Evolutionary conservation across 2,113 vertebrate species (phyloP), one percentile per base, ranked within the genome.

Genomic region (Sitta europaea): DNA sequence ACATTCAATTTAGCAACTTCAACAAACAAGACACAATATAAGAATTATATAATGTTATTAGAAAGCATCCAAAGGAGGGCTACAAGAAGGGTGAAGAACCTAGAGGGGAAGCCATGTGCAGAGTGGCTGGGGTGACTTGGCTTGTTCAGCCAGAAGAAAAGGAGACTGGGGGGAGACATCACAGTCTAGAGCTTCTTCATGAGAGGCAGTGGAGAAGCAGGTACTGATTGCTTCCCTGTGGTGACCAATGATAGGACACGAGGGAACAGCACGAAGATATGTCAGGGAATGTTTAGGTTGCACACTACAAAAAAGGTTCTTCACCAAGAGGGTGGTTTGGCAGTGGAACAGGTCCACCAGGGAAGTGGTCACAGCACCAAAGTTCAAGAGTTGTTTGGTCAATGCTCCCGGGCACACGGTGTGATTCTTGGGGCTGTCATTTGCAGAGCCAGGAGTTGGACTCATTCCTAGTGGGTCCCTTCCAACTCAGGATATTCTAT

Each of bases 151-250:
- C 31, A 62, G 35, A 35, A 47, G 38, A 10, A 63, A 71, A 61
- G 47, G 19, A 83, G 22, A 24, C 12, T 28, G 40, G 55, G 27
- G 42, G 12, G 4, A 42, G 3, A 62, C 55, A 33, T 36, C 31
- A 62, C 3, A 16, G 6, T 17, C 35, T 28, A 54, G 31, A 68
- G 15, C 10, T 57, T 43, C 58, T 33, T 73, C 27, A 28, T 9
- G 27, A 65, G 51, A 3, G 33, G 14, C 29, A 36, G 33, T 4
- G 0, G 55, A 70, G 18, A 38, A 8, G 14, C 54, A 48, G 22
- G 22, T 35, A 42, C 10, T 9, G 13, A 28, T 43, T 1, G 0
- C 27, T 70, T 62, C 27, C 9, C 35, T 9, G 1, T 2, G 6
- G 35, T 33, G 12, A 36, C 11, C 12, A 33, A 3, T 16, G 29